These are phyloP conservation scores for Macropus fuliginosus DNA, from an alignment of 2,797 vertebrate species.

Conservation along the genomic window DNA sequence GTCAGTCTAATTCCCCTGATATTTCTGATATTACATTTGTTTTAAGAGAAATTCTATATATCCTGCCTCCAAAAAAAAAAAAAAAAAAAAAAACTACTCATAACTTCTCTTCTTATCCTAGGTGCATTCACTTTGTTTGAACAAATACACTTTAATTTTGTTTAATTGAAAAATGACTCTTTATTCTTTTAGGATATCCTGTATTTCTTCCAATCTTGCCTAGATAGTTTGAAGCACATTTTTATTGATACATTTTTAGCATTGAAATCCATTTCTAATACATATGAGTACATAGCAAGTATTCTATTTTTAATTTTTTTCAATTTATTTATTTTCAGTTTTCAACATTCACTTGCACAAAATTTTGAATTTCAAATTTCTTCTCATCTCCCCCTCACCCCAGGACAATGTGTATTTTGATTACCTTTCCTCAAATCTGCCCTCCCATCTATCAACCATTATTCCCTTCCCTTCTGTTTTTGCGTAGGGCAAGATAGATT, in stretches of 20 bases:
- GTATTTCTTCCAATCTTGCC: neutral
- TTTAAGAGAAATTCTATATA: neutral
- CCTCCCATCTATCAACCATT: too few species aligned
- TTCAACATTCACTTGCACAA: too few species aligned
- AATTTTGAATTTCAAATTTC: too few species aligned
- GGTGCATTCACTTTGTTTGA: neutral
- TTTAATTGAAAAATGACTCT: neutral
- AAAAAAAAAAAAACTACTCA: too few species aligned
- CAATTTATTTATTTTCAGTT: too few species aligned
- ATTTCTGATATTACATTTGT: neutral
- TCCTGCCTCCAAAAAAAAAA: too few species aligned
- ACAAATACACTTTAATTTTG: neutral
- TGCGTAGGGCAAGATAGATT: too few species aligned
- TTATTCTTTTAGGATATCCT: neutral
- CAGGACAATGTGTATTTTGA: too few species aligned
- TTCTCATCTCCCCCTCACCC: too few species aligned
- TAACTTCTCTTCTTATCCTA: neutral
- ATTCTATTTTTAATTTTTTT: neutral
- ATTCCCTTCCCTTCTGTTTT: too few species aligned
- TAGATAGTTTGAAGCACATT: neutral
- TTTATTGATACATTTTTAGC: neutral
- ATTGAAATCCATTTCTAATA: neutral
- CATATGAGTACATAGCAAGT: neutral
- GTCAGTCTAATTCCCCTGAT: neutral
- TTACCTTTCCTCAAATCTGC: too few species aligned